These are phyloP conservation scores for Torymus aiolomorphi DNA, from an alignment of 2,888 invertebrate species.

Conservation along the genomic window DNA sequence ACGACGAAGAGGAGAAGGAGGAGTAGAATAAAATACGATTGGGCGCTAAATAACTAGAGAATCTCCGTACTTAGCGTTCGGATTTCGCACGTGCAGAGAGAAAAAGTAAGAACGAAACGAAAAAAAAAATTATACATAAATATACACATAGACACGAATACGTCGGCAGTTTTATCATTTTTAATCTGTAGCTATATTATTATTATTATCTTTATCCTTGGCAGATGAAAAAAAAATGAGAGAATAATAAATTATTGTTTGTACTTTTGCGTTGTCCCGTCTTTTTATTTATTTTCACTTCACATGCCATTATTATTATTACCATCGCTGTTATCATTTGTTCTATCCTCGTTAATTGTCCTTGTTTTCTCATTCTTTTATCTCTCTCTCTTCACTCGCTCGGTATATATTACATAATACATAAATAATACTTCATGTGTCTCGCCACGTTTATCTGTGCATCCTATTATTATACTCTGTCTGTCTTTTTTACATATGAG, in stretches of 20 bases:
- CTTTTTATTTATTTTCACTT: conserved; percentile 58
- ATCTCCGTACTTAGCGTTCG: conserved; percentile 71
- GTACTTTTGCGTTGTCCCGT: conserved; percentile 67
- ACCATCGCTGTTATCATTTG: conserved; percentile 35
- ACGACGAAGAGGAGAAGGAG: conserved; percentile 28
- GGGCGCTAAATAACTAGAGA: conserved; percentile 45
- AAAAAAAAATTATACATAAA: background rate
- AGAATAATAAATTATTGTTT: conserved; percentile 69
- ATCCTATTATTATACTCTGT: conserved; percentile 37
- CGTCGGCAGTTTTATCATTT: conserved; percentile 65
- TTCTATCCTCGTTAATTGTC: background rate
- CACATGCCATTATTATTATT: conserved; percentile 34
- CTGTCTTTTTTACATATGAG: background rate
- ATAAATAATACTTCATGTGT: conserved; percentile 26
- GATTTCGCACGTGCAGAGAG: conserved; percentile 55
- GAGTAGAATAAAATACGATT: conserved; percentile 15
- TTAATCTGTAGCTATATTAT: conserved; percentile 64
- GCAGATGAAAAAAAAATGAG: conserved; percentile 41
- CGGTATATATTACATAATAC: conserved; percentile 11
- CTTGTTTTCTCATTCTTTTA: too few species aligned
- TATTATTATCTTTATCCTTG: conserved; percentile 61
- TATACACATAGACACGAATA: conserved; percentile 28
- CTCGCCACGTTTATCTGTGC: conserved; percentile 26
- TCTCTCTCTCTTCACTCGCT: background rate
- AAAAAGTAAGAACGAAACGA: conserved; percentile 23